Evolutionary conservation across 2,888 invertebrate genomes (phyloP).

Genomic region (Panopea generosa): DNA sequence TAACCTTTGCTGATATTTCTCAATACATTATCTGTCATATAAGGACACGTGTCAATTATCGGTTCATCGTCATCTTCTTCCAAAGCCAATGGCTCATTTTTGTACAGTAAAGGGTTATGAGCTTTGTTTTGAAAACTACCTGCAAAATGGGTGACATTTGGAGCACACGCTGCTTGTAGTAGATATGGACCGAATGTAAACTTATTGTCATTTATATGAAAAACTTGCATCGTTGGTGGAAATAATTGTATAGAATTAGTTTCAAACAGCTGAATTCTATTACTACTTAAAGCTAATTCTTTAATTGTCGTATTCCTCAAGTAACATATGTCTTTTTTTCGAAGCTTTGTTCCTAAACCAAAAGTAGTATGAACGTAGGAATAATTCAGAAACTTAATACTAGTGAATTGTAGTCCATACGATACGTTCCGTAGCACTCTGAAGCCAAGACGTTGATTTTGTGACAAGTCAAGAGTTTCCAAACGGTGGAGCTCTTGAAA

Average conservation of each 20-base stretch:
- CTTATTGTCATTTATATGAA: slow-evolving; percentile 35
- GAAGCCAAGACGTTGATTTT: slow-evolving; percentile 41
- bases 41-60: slow-evolving; percentile 16
- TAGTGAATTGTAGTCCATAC: slow-evolving; percentile 45
- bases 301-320: slow-evolving; percentile 37
- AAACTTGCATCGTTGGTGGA: slow-evolving; percentile 20
- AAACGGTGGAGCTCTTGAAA: not conserved
- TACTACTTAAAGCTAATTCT: slow-evolving; percentile 30
- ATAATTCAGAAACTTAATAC: slow-evolving; percentile 31
- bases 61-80: not conserved
- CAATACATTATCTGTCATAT: slow-evolving; percentile 10
- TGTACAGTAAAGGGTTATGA: slow-evolving; percentile 6
- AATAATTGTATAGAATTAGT: slow-evolving; percentile 16
- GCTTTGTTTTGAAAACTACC: slow-evolving; percentile 9
- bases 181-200: slow-evolving; percentile 46
- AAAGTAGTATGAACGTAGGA: slow-evolving; percentile 38
- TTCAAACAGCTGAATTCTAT: slow-evolving; percentile 32
- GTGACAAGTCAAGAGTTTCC: slow-evolving; percentile 35
- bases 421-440: slow-evolving; percentile 28
- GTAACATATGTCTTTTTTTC: slow-evolving; percentile 40
- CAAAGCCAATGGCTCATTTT: slow-evolving; percentile 17
- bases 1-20: slow-evolving; percentile 3
- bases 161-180: slow-evolving; percentile 24
- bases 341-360: slow-evolving; percentile 27
- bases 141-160: not conserved